phyloP scores from a whole-genome alignment of 2,797 vertebrate species.

The Sphenopsis melanotis region DNA sequence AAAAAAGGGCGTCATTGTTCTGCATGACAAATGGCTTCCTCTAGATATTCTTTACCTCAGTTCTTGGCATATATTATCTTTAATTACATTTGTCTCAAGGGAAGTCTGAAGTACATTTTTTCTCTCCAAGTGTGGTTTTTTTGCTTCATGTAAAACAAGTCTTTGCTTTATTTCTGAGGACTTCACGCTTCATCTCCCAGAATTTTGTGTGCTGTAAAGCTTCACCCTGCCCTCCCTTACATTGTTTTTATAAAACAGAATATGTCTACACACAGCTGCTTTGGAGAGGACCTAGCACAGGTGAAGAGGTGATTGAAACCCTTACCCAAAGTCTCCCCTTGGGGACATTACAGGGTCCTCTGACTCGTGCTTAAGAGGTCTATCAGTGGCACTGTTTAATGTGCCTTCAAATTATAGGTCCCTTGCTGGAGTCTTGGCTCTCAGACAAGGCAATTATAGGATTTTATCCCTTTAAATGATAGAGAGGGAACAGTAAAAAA shows the following conservation, averaged over 20 bases:
- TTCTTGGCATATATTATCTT: conserved; percentile 10
- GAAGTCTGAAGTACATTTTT: neutral
- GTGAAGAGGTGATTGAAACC: neutral
- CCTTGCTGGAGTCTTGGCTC: neutral
- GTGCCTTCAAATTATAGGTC: neutral
- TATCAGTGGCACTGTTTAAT: neutral
- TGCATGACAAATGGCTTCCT: conserved; percentile 39
- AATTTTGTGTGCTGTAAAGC: neutral
- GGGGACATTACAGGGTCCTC: neutral
- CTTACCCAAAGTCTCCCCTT: neutral
- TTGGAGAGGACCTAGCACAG: neutral
- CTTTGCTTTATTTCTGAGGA: neutral
- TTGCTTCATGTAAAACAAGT: neutral
- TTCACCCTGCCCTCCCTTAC: neutral
- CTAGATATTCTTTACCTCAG: neutral
- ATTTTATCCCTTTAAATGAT: neutral
- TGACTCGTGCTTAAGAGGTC: neutral
- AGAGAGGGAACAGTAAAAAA: neutral
- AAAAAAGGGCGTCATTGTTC: neutral
- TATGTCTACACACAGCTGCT: neutral
- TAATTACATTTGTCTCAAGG: conserved; percentile 15
- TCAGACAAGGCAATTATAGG: neutral
- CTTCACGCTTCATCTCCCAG: neutral
- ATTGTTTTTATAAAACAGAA: neutral
- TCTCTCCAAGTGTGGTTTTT: neutral